These are phyloP conservation scores for Canis aureus DNA, from an alignment of 2,113 vertebrate species.

Conservation along the genomic window DNA sequence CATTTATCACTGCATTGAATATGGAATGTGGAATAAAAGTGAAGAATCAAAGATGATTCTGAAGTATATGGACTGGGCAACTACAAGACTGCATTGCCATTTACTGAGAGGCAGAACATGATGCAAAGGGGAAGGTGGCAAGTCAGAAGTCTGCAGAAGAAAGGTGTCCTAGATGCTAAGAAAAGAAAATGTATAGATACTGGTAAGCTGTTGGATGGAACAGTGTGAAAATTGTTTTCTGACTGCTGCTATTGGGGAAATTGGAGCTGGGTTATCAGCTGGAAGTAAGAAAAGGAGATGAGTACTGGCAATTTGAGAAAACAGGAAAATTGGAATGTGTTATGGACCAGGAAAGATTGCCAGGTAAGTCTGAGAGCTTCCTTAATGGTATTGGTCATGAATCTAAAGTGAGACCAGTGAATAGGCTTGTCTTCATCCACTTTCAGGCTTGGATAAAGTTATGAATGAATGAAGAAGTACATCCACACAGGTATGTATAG, in stretches of 20 bases:
- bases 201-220: neutral
- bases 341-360: neutral
- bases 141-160: neutral
- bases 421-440: neutral
- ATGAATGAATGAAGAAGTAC: neutral
- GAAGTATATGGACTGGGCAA: neutral
- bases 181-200: neutral
- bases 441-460: neutral
- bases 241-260: neutral
- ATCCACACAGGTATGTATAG: neutral
- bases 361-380: neutral
- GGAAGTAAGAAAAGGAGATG: neutral
- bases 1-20: neutral
- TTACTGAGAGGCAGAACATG: neutral
- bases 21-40: neutral
- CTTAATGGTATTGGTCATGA: neutral
- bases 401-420: neutral
- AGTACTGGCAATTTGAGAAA: neutral
- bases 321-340: neutral
- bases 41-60: slow-evolving; percentile 27
- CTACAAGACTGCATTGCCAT: neutral
- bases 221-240: neutral
- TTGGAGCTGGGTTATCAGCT: neutral
- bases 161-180: neutral
- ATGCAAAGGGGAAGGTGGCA: neutral